phyloP scores from a whole-genome alignment of 2,888 invertebrate genomes.

The Pomacea canaliculata region DNA sequence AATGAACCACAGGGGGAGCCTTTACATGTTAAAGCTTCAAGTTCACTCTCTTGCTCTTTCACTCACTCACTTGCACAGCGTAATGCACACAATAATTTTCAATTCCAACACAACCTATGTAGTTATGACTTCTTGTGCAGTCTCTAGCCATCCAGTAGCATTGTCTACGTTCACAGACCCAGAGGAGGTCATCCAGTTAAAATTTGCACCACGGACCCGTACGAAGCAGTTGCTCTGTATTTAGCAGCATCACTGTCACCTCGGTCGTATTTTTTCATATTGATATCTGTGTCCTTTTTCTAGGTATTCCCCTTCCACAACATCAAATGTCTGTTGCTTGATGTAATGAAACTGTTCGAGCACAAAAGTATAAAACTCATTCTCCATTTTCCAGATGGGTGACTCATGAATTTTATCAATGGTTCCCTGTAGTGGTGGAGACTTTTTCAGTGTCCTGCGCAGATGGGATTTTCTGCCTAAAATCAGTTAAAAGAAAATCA shows the following conservation, averaged over 20 bases:
- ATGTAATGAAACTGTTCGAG: conserved; percentile 33
- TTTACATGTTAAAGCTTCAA: too few species aligned
- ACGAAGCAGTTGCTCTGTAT: too few species aligned
- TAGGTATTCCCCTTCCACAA: conserved; percentile 27
- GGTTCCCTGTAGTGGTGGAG: conserved; percentile 26
- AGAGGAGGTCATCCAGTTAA: too few species aligned
- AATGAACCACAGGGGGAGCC: too few species aligned
- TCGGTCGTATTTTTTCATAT: conserved; percentile 30
- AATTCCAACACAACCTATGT: too few species aligned
- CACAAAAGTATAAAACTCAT: conserved; percentile 35
- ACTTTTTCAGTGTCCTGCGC: conserved; percentile 30
- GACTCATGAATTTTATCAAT: conserved; percentile 33
- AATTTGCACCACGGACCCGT: too few species aligned
- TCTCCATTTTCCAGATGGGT: conserved; percentile 34
- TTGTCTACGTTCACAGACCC: too few species aligned
- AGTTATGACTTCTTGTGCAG: too few species aligned
- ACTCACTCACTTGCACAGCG: too few species aligned
- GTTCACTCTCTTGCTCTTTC: too few species aligned
- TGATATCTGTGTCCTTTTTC: conserved; percentile 22
- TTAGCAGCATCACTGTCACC: conserved; percentile 1
- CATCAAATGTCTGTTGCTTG: conserved; percentile 30
- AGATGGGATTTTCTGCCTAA: conserved; percentile 32
- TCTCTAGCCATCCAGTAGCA: too few species aligned
- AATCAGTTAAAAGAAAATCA: not conserved
- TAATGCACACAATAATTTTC: too few species aligned